A percentile compares a stretch with the other conserved stretches of the same genome.
Conservation (phyloP, 2,113 vertebrate genomes). For the Symphodus melops region DNA sequence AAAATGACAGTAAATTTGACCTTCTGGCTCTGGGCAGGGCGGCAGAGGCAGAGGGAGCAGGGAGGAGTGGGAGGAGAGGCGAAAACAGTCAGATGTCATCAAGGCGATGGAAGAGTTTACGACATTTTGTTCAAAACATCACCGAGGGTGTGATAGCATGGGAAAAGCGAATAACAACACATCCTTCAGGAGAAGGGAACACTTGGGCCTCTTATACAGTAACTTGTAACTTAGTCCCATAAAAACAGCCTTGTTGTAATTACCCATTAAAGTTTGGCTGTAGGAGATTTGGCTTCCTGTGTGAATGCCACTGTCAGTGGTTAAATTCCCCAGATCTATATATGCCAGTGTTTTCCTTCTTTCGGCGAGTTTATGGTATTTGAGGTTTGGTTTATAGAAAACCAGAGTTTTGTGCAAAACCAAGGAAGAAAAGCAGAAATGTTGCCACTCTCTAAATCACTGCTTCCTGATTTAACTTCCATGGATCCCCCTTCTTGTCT, state of each 20-base stretch:
- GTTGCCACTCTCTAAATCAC: background rate
- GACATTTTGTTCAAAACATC: slow-evolving; percentile 45
- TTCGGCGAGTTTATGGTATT: slow-evolving; percentile 35
- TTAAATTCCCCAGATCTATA: slow-evolving; percentile 57
- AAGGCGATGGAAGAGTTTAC: slow-evolving; percentile 50
- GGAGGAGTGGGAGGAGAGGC: slow-evolving; percentile 35
- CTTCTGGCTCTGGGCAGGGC: slow-evolving; percentile 33
- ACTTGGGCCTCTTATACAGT: slow-evolving; percentile 10
- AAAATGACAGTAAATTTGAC: slow-evolving; percentile 21
- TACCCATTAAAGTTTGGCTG: slow-evolving; percentile 54
- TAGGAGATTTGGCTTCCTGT: slow-evolving; percentile 36
- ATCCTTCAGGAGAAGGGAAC: slow-evolving; percentile 21
- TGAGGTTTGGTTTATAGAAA: slow-evolving; percentile 41
- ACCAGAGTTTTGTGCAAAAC: slow-evolving; percentile 20
- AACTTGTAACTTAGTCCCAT: slow-evolving; percentile 48
- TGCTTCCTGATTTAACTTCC: too few relatives aligned
- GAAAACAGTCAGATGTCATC: slow-evolving; percentile 47
- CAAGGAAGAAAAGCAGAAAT: slow-evolving; percentile 25
- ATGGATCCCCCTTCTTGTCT: too few relatives aligned
- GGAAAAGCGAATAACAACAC: slow-evolving; percentile 31
- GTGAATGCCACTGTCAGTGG: slow-evolving; percentile 56
- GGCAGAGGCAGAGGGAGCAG: slow-evolving; percentile 8
- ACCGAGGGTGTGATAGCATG: slow-evolving; percentile 32
- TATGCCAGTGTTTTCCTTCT: slow-evolving; percentile 39
- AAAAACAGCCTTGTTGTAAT: slow-evolving; percentile 55